phyloP scores from a whole-genome alignment of 2,888 invertebrate genomes.

The Epistrophella euchroma region DNA sequence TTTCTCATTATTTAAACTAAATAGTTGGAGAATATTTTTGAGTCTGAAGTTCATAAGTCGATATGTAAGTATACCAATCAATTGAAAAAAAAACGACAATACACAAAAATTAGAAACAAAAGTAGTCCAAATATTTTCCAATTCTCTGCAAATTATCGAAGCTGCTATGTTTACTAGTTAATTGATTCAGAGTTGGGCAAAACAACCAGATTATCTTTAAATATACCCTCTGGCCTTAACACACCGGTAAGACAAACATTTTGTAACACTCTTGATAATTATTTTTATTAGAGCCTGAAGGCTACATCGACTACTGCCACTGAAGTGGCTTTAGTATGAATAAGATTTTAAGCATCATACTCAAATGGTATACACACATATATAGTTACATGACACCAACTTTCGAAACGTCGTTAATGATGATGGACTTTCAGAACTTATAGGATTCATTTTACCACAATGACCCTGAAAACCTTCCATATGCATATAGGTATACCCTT shows the following conservation, averaged over 20 bases:
- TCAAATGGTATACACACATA: not conserved
- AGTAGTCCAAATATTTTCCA: not conserved
- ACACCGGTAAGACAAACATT: not conserved
- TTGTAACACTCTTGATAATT: not conserved
- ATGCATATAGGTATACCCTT: not conserved
- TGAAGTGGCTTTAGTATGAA: not conserved
- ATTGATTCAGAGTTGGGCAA: not conserved
- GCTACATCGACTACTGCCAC: not conserved
- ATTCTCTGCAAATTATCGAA: not conserved
- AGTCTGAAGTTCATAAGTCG: no score
- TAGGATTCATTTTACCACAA: not conserved
- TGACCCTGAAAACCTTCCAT: not conserved
- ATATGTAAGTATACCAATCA: no score
- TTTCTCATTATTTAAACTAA: no score
- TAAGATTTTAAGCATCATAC: not conserved
- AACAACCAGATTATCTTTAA: constrained; percentile 4
- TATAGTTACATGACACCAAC: no score
- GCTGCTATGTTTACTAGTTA: not conserved
- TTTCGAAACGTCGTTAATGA: not conserved
- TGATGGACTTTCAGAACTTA: not conserved
- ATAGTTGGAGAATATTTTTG: no score
- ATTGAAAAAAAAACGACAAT: no score
- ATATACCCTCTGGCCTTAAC: not conserved
- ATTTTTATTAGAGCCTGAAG: not conserved
- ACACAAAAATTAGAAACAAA: not conserved